Base-by-base conservation (phyloP, 2,888 invertebrate genomes). In the Limnephilus auricula region DNA sequence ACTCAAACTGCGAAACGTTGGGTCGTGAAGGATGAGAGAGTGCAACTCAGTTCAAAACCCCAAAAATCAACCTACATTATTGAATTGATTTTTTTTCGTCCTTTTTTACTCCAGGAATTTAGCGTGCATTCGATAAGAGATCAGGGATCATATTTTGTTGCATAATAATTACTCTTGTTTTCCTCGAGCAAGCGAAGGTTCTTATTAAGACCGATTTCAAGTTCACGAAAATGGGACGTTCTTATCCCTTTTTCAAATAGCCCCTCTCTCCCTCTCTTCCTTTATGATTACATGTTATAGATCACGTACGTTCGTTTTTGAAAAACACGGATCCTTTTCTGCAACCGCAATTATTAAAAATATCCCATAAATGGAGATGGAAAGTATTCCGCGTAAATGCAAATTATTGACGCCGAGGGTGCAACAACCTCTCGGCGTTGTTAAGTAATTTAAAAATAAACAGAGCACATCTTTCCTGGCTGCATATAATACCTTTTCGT, bases 311-410 rank as follows among this genome's bases (percentile, higher is more conserved):
- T 34, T 78, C 87, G 87, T 30, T 85, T 85, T 85, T 45, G n/a
- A 88, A 88, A 88, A 65, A 78, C 87, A 34, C 79, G 78, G 32
- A 88, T 78, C 87, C 87, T 37, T 88, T 79, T 34, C 37, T 78
- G 87, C 79, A 78, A 78, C 78, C 87, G 87, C 87, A 88, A 88
- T 88, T 88, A 88, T 88, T 88, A 18, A 78, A 65, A 65, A 32
- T 78, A 88, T 78, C 78, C 34, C 65, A 88, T 88, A 88, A 88
- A 34, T 78, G 78, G 79, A 88, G 87, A 88, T 34, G 87, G 87
- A 88, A 88, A 88, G 87, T 88, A 34, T 34, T 88, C 78, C 79
- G 87, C 87, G 78, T 78, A 88, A 88, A 88, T 79, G 37, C 78
- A 78, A 88, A 88, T 78, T 78, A 88, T 78, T 78, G 78, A 34